Base-by-base conservation (phyloP, 1,140 invertebrate species). In the Mizuhopecten yessoensis region DNA sequence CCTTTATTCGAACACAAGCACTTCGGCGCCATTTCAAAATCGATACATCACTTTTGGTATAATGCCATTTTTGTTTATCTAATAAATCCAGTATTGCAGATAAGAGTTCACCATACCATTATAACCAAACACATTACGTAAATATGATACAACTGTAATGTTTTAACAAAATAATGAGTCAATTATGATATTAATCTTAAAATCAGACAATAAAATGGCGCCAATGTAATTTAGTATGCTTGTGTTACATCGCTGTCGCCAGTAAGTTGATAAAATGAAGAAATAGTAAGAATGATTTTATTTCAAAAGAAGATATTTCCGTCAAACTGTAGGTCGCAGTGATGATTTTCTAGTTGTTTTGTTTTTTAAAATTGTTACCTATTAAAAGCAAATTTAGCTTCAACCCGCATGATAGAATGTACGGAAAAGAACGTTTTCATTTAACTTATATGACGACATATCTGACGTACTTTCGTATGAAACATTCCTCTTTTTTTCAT, bases 121-220 rank as follows among this genome's bases (percentile, higher is more conserved):
- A 75, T n/a, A 9, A 29, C 57, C n/a, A 75, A 75, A 75, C 57
- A 75, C n/a, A 75, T 75, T 75, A 75, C 57, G 57, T 75, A 75
- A 75, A 75, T 75, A 75, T 17, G n/a, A 75, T 75, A 75, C 29
- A n/a, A 75, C n/a, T 29, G 1, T 75, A 75, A 1, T 75, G 42
- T 75, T 75, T 75, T 29, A 75, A n/a, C 5, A 75, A 75, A 29
- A 75, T 75, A 75, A 75, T 75, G 20, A 75, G 57, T 5, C n/a
- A n/a, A 75, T 75, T 29, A 75, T 75, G 57, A 5, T 9, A 75
- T 75, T 29, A 75, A 75, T 75, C 57, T n/a, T 23, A n/a, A 75
- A 9, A 75, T 75, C 23, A 75, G 57, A n/a, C 57, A n/a, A 75
- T 75, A n/a, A 75, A 75, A 5, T 3, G 57, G 57, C 57, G 57